Evolutionary conservation across 2,888 invertebrate species (phyloP), one percentile per base, ranked within the genome.

Genomic region (Falcaria lacertinaria): DNA sequence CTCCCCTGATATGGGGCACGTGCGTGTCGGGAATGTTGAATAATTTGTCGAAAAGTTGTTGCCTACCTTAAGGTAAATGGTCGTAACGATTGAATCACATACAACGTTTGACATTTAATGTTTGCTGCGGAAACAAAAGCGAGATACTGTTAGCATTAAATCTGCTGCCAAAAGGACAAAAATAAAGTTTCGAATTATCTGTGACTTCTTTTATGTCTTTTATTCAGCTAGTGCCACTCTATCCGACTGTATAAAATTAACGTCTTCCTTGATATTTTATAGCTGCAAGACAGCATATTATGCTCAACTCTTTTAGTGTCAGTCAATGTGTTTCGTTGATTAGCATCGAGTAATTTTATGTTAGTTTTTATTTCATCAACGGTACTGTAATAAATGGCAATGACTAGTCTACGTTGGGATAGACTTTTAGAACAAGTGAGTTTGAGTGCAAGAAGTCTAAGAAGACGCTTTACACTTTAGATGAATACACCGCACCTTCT

Each of bases 281-380:
- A 57, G 48, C 34, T 52, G 59, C 57, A 65, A 58, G 69, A 64
- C n/a, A 69, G 70, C 74, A 4, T 19, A 66, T 64, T 60, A 67
- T 60, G 48, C 56, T 71, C 54, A 67, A 74, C 67, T 63, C 63
- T 58, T 72, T 69, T 72, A 70, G 54, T 69, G 59, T 47, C 57
- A 42, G 59, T 47, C 57, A 42, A 48, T 57, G 47, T 52, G 49
- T 62, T 57, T 49, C 57, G 57, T 55, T 66, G 55, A 69, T 69
- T 64, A 63, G 60, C 54, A 59, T 53, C 50, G 46, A 52, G 58
- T 50, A 56, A 63, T 68, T 69, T 63, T 66, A 60, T 69, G 66
- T 60, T 57, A 51, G 14, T 25, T 65, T 70, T 71, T 67, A 68
- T 54, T 60, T 42, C 48, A 39, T 41, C 36, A 51, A 50, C 52